Evolutionary conservation across 23 tunicate genomes (phyloP), one percentile per base, ranked within the genome.

Genomic region (Botrylloides violaceus): DNA sequence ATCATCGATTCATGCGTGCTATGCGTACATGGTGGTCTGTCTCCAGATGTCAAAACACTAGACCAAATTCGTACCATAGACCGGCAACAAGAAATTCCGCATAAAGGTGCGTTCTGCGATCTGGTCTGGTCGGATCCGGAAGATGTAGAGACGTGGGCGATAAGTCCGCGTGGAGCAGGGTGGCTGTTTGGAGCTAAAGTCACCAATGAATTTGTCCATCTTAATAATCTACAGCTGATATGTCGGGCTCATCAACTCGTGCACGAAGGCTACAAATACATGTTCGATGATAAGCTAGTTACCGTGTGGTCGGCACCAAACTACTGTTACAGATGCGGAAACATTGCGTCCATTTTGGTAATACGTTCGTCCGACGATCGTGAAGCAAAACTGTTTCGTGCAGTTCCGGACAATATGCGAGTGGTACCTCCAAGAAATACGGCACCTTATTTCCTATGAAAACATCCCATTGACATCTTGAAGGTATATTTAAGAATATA

Each of bases 271-370:
- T 92, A 62, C 80, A 92, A 92, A 34, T 92, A 84, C 73, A 84
- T 84, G 92, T 92, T 92, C 64, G 77, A 92, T 73, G 83, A 84
- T 32, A 77, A 84, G 32, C 49, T 92, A 35, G 92, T 92, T 34
- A 92, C 98, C 24, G 92, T 92, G 0, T 92, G 98, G 98, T 92
- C 98, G 0, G 98, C 98, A 3, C 98, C 98, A 5, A 92, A 92
- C 65, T 92, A 92, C 49, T 92, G 98, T 49, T 92, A 92, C 76
- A 70, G 97, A 32, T 90, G 97, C 56, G 97, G 97, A 21, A 90
- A 90, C 36, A 65, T 90, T 6, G 97, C 97, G 26, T 88, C 97
- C 0, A 90, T 90, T 22, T 63, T 90, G 79, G 66, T 77, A 4
- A 78, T 90, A 30, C 79, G 50, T 23, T 77, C 90, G 21, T 80